These are phyloP conservation scores for Austrofundulus limnaeus DNA, from an alignment of 2,113 vertebrate species.

Conservation along the genomic window DNA sequence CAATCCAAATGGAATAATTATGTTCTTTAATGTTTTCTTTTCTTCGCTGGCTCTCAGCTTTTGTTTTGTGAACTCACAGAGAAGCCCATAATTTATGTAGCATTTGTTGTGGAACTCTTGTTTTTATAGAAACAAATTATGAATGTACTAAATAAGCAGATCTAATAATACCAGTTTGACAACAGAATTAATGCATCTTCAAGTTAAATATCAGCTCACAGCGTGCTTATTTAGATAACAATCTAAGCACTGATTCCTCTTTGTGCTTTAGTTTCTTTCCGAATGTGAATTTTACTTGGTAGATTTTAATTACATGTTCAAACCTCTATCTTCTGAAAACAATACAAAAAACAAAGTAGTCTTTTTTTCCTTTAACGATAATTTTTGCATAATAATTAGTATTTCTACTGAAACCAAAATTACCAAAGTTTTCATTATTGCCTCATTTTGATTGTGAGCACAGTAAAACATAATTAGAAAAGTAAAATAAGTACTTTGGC, in stretches of 20 bases:
- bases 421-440: conserved; percentile 10
- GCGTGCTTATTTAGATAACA: neutral
- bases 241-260: conserved; percentile 1
- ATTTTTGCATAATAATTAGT: conserved; percentile 6
- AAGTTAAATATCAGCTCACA: neutral
- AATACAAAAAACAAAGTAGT: neutral
- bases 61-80: conserved; percentile 31
- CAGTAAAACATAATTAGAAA: neutral
- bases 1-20: conserved; percentile 59
- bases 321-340: conserved; percentile 7
- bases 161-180: conserved; percentile 21
- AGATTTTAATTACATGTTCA: conserved; percentile 5
- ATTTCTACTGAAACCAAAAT: conserved; percentile 7
- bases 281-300: neutral
- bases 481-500: neutral
- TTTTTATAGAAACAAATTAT: conserved; percentile 17
- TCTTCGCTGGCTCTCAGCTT: conserved; percentile 19
- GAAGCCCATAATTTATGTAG: conserved; percentile 26
- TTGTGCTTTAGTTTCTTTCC: neutral
- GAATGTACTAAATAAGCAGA: neutral
- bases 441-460: conserved; percentile 3
- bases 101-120: conserved; percentile 21
- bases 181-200: conserved; percentile 5
- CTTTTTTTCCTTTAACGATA: neutral
- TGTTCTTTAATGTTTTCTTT: conserved; percentile 43